Evolutionary conservation across 2,888 invertebrate genomes (phyloP).

Genomic region (Calliphora vomitoria): DNA sequence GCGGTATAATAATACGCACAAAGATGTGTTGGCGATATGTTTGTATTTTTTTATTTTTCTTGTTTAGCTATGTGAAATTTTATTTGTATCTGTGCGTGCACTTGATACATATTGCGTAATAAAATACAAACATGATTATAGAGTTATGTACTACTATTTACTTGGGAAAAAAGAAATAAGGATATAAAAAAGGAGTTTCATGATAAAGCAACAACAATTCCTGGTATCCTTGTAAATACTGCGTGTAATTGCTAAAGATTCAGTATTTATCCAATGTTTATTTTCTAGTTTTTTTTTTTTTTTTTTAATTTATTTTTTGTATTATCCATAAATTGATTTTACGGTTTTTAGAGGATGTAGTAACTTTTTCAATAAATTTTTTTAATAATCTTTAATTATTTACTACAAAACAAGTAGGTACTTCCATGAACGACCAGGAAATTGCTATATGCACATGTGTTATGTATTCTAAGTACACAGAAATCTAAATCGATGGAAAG

Average conservation of each 20-base stretch:
- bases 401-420: too few species aligned
- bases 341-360: too few species aligned
- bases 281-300: background rate
- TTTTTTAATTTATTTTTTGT: background rate
- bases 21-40: background rate
- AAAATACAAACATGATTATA: constrained; percentile 35
- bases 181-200: background rate
- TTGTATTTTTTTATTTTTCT: background rate
- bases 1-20: constrained; percentile 9
- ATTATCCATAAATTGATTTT: background rate
- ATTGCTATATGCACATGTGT: too few species aligned
- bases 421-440: too few species aligned
- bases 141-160: background rate
- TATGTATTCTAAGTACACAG: too few species aligned
- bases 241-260: background rate
- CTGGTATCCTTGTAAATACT: background rate
- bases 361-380: too few species aligned
- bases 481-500: too few species aligned
- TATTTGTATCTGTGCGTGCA: background rate
- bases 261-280: background rate
- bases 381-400: too few species aligned
- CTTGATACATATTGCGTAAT: constrained; percentile 11
- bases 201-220: background rate
- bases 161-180: background rate
- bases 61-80: background rate